A percentile compares a stretch with the other conserved stretches of the same genome.
Conservation (phyloP, 2,797 vertebrate genomes). For the Galagoides demidoff region DNA sequence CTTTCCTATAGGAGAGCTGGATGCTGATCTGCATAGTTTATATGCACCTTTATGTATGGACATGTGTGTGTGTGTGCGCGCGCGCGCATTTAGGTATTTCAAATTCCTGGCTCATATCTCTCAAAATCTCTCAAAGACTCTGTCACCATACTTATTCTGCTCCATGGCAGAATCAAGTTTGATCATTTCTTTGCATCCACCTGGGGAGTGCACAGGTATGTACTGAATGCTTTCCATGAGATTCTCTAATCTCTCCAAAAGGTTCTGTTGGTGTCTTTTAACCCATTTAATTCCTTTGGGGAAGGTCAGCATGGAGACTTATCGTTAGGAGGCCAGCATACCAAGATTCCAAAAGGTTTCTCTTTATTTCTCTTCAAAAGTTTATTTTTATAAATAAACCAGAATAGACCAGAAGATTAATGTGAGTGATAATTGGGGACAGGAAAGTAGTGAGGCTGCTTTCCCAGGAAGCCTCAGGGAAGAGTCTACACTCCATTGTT, state of each 20-base stretch:
- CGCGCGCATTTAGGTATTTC: background rate
- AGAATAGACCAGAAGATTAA: background rate
- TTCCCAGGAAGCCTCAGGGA: background rate
- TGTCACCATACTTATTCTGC: background rate
- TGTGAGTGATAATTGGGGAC: background rate
- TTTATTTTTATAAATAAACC: background rate
- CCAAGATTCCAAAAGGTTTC: background rate
- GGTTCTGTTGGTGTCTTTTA: background rate
- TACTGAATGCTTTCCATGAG: background rate
- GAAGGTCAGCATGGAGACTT: background rate
- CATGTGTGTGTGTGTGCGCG: background rate
- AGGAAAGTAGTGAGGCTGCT: background rate
- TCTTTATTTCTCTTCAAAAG: background rate
- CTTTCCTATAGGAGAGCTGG: too few relatives aligned
- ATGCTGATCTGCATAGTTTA: too few relatives aligned
- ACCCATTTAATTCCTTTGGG: background rate
- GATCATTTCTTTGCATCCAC: background rate
- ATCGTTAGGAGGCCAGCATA: background rate
- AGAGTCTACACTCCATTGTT: background rate
- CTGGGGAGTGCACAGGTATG: background rate
- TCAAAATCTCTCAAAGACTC: background rate
- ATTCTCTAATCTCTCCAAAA: background rate
- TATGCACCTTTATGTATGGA: too few relatives aligned
- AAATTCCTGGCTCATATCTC: background rate
- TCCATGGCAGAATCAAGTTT: background rate